Percentiles rank a stretch among this genome's conserved stretches.
Evolutionary conservation across 2,888 invertebrate genomes (phyloP).

Genomic region (Torymus texanus): DNA sequence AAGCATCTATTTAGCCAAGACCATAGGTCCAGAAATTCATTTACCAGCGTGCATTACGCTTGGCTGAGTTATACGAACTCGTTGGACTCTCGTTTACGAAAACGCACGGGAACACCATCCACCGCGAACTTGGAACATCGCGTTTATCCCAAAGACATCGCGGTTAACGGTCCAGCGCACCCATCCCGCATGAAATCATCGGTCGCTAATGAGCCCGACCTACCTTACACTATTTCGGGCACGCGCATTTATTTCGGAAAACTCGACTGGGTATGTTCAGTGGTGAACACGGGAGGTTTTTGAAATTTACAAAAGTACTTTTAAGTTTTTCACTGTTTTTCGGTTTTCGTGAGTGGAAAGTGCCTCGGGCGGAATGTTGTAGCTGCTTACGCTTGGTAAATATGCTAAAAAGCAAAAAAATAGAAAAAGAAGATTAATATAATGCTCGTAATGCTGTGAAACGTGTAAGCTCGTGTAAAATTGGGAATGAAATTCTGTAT

Average conservation of each 20-base stretch:
- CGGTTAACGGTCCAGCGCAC: conserved; percentile 47
- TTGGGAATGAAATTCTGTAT: too few relatives aligned
- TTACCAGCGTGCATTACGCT: conserved; percentile 41
- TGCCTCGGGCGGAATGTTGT: too few relatives aligned
- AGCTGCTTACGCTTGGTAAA: too few relatives aligned
- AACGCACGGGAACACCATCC: conserved; percentile 46
- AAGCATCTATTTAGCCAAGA: neutral
- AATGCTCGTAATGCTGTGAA: too few relatives aligned
- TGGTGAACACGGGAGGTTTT: conserved; percentile 34
- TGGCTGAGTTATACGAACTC: conserved; percentile 61
- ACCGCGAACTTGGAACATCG: too few relatives aligned
- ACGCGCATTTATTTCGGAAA: conserved; percentile 55
- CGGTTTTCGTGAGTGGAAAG: too few relatives aligned
- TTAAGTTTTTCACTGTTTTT: too few relatives aligned
- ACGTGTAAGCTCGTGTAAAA: too few relatives aligned
- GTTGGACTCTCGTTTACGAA: conserved; percentile 35
- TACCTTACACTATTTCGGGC: conserved; percentile 50
- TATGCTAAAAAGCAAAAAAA: too few relatives aligned
- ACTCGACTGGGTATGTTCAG: conserved; percentile 3
- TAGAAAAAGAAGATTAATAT: too few relatives aligned
- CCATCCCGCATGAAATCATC: conserved; percentile 55
- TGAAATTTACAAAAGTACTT: too few relatives aligned
- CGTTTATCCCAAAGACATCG: neutral
- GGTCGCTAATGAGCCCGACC: conserved; percentile 69
- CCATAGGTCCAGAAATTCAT: conserved; percentile 50